These are phyloP conservation scores for Pararge aegeria DNA, from an alignment of 1,140 invertebrate species.

Conservation along the genomic window DNA sequence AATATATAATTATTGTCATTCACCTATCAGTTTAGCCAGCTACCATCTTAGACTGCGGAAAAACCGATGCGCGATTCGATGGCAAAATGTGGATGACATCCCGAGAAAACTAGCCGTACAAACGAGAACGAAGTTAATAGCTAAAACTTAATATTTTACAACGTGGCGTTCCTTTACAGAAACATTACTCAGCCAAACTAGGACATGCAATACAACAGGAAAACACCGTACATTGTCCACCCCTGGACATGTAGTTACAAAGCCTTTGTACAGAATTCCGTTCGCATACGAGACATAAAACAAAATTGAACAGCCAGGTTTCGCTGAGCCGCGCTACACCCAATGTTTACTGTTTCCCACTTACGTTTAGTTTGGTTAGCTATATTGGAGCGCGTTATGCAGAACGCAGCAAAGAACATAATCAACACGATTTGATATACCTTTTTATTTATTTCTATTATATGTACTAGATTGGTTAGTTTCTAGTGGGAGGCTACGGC, in stretches of 20 bases:
- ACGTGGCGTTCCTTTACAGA: not conserved
- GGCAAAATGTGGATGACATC: too few species aligned
- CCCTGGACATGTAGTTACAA: constrained; percentile 10
- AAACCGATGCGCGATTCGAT: too few species aligned
- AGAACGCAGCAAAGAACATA: not conserved
- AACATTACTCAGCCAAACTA: too few species aligned
- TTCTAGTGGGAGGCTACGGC: too few species aligned
- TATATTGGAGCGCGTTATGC: constrained; percentile 28
- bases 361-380: constrained; percentile 22
- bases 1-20: too few species aligned
- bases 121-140: too few species aligned
- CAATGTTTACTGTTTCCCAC: constrained; percentile 37
- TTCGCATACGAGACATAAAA: constrained; percentile 44
- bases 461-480: too few species aligned
- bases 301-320: constrained; percentile 52
- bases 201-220: constrained; percentile 21
- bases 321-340: constrained; percentile 38
- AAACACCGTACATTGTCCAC: constrained; percentile 38
- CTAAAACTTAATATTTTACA: not conserved
- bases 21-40: too few species aligned
- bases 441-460: too few species aligned
- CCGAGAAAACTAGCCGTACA: too few species aligned
- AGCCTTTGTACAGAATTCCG: constrained; percentile 14
- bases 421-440: too few species aligned
- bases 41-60: too few species aligned